These are phyloP conservation scores for Anas platyrhynchos DNA, from an alignment of 2,113 vertebrate species.

Conservation along the genomic window DNA sequence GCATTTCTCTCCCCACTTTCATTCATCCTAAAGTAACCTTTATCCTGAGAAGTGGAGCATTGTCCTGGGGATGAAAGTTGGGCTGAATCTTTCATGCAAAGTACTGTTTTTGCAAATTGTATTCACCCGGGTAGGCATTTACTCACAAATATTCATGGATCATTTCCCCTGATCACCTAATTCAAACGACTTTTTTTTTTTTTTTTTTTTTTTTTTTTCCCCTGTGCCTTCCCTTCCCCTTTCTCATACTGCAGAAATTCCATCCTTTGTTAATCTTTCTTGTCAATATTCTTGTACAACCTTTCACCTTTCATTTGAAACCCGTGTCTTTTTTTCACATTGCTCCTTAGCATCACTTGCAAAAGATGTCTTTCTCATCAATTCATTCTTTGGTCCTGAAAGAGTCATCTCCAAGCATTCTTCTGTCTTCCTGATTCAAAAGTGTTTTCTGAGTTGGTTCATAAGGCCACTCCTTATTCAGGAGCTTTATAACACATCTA, in stretches of 20 bases:
- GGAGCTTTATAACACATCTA: not conserved
- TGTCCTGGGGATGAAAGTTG: not conserved
- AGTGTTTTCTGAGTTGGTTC: not conserved
- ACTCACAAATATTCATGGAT: not conserved
- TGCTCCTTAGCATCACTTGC: not conserved
- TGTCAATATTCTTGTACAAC: not conserved
- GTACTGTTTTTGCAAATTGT: not conserved
- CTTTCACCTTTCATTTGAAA: not conserved
- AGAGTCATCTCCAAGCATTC: not conserved
- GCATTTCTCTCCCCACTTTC: not conserved
- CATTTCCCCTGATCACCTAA: not conserved
- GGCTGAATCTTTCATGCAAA: not conserved
- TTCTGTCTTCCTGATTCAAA: not conserved
- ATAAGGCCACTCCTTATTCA: not conserved
- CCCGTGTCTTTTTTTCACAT: not conserved
- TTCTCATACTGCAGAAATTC: not conserved
- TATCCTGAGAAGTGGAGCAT: not conserved
- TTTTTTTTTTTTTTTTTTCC: not conserved
- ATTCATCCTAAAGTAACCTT: not conserved
- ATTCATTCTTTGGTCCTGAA: not conserved
- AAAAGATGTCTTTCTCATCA: not conserved
- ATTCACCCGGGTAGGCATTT: not conserved
- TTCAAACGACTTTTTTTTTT: no score
- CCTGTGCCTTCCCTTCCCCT: not conserved
- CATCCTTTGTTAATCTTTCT: not conserved